These are phyloP conservation scores for Thecophora atra DNA, from an alignment of 2,888 invertebrate genomes.

Conservation along the genomic window DNA sequence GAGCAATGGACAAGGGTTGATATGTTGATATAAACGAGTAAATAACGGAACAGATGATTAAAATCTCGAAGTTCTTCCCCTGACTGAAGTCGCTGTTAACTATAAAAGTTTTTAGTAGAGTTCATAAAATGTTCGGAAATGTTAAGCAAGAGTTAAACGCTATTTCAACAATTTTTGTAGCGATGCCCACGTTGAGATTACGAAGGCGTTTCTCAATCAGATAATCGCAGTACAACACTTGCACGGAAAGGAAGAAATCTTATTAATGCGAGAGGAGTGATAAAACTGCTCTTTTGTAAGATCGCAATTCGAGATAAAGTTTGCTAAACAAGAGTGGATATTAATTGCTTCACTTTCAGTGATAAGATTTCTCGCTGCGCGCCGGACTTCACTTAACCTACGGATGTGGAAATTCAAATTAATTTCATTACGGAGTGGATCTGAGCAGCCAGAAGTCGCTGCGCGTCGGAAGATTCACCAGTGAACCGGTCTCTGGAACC, in stretches of 20 bases:
- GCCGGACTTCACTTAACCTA: background rate
- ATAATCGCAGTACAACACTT: background rate
- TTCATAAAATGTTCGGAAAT: background rate
- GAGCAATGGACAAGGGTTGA: background rate
- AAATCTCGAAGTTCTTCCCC: background rate
- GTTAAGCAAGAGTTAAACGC: background rate
- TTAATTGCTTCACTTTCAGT: slow-evolving; percentile 27
- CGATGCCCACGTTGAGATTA: background rate
- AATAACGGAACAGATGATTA: background rate
- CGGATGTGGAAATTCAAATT: slow-evolving; percentile 14
- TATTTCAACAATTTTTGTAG: background rate
- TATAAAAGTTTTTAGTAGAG: background rate
- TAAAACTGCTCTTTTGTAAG: background rate
- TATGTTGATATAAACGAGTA: too few species aligned
- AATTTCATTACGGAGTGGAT: slow-evolving; percentile 17
- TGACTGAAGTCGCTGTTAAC: background rate
- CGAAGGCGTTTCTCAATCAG: background rate
- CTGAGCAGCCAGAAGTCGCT: background rate
- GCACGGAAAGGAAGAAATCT: background rate
- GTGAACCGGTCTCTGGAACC: background rate
- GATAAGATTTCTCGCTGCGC: slow-evolving; percentile 6
- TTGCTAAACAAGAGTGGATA: slow-evolving; percentile 18
- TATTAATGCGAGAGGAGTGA: background rate
- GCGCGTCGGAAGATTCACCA: background rate
- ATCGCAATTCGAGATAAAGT: slow-evolving; percentile 9